phyloP scores from a whole-genome alignment of 2,888 invertebrate genomes.

The Mimachlamys varia region DNA sequence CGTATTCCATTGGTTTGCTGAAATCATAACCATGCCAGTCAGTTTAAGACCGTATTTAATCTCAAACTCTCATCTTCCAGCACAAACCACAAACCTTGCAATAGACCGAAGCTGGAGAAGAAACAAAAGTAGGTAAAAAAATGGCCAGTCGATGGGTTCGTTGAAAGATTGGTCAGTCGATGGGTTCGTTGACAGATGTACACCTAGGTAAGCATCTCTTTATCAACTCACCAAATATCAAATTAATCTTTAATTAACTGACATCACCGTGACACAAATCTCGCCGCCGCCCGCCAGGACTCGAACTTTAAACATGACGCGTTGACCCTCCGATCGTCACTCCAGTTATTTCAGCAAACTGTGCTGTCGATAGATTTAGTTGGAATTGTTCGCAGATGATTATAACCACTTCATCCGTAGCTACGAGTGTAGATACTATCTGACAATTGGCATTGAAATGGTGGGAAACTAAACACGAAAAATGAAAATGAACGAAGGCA shows the following conservation, averaged over 20 bases:
- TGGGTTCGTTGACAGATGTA: not conserved
- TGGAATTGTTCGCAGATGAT: not conserved
- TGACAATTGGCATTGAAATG: not conserved
- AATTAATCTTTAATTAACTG: not conserved
- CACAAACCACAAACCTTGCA: no score
- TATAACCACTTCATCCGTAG: not conserved
- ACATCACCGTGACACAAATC: not conserved
- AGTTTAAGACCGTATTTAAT: no score
- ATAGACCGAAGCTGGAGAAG: no score
- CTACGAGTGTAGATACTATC: not conserved
- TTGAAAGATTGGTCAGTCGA: not conserved
- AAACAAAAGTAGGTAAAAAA: no score
- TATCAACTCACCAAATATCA: not conserved
- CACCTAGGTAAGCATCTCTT: not conserved
- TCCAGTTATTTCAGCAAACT: not conserved
- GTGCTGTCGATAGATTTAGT: not conserved
- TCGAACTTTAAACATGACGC: not conserved
- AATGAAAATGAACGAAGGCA: not conserved
- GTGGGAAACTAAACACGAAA: not conserved
- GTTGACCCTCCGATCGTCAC: not conserved
- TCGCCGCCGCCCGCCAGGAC: not conserved
- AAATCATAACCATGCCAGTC: no score
- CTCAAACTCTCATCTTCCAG: no score
- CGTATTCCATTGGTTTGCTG: no score
- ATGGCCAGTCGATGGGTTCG: no score